These are phyloP conservation scores for Hirudinaria manillensis DNA, from an alignment of 2,888 invertebrate genomes.

Conservation along the genomic window DNA sequence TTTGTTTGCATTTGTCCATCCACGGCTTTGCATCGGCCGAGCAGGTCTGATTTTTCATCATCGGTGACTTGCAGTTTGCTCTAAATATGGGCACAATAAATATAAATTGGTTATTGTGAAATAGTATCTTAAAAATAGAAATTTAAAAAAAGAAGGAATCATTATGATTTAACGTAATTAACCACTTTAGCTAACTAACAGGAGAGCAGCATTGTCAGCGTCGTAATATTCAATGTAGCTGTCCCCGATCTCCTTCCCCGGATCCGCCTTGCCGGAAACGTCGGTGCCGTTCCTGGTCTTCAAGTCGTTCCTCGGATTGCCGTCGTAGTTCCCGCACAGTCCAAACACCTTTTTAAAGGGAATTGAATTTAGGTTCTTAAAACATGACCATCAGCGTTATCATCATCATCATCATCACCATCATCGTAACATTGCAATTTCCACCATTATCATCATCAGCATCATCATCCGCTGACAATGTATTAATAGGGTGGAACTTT, in stretches of 20 bases:
- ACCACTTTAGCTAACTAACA: no score
- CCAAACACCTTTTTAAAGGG: constrained; percentile 9
- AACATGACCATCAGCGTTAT: no score
- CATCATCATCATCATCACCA: no score
- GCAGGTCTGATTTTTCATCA: constrained; percentile 1
- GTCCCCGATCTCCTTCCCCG: constrained; percentile 14
- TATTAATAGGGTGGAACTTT: no score
- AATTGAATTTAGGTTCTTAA: not conserved
- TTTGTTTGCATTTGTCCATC: not conserved
- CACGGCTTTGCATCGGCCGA: not conserved
- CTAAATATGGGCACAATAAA: not conserved
- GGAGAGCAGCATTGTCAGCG: not conserved
- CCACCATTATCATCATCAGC: no score
- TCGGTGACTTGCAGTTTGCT: constrained; percentile 6
- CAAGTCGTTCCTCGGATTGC: constrained; percentile 10
- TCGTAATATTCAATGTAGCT: constrained; percentile 3
- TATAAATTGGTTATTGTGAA: no score
- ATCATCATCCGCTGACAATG: no score
- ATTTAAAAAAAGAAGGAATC: no score
- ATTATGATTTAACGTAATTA: no score
- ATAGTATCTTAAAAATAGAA: no score
- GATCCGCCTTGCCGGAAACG: not conserved
- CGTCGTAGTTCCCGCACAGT: constrained; percentile 23
- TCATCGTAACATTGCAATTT: no score
- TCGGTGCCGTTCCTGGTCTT: not conserved